These are phyloP conservation scores for Cotesia congregata DNA, from an alignment of 2,888 invertebrate species.

Conservation along the genomic window DNA sequence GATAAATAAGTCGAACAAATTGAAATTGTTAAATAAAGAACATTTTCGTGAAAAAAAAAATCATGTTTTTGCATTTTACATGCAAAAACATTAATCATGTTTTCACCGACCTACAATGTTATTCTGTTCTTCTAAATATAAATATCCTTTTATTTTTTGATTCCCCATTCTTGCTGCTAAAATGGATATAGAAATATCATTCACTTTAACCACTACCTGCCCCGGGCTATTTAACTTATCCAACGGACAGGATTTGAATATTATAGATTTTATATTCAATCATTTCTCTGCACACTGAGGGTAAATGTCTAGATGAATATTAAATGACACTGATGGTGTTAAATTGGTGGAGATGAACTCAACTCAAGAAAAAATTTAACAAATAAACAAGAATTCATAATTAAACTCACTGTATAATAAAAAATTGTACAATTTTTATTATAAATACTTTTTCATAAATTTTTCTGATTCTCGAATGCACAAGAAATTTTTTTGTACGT, in stretches of 20 bases:
- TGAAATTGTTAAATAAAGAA: no score
- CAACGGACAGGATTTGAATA: background rate
- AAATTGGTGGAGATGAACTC: background rate
- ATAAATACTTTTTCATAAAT: background rate
- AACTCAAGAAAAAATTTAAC: background rate
- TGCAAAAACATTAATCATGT: background rate
- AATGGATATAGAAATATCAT: background rate
- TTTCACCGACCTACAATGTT: background rate
- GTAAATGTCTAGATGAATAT: background rate
- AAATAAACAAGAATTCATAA: background rate
- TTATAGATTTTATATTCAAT: background rate
- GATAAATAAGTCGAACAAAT: no score
- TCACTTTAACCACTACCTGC: background rate
- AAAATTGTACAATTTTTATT: background rate
- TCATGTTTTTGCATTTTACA: no score
- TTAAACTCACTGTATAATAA: background rate
- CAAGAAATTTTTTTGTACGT: no score
- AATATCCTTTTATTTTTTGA: background rate
- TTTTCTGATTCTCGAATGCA: no score
- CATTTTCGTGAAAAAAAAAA: no score
- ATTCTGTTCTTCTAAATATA: background rate
- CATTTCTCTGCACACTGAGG: background rate
- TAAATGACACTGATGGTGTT: background rate
- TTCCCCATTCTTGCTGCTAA: background rate
- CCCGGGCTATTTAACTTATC: background rate